phyloP scores from a whole-genome alignment of 2,113 vertebrate species.

The Triplophysa dalaica region DNA sequence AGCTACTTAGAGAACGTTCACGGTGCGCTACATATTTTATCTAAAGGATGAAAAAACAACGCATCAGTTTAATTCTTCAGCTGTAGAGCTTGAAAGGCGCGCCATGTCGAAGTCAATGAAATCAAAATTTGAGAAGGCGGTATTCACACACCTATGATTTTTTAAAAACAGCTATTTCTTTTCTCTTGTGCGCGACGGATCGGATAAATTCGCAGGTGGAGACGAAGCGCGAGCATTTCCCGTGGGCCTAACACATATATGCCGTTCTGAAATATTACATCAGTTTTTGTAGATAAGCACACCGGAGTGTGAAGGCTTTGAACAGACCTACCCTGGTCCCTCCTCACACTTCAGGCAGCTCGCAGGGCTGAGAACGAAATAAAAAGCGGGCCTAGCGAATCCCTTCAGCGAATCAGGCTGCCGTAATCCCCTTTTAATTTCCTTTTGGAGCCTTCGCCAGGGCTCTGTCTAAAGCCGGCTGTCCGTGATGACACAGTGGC shows the following conservation, averaged over 20 bases:
- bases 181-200: constrained; percentile 10
- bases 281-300: constrained; percentile 32
- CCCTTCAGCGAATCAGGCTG: constrained; percentile 74
- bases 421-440: constrained; percentile 98
- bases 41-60: not conserved
- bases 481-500: constrained; percentile 82
- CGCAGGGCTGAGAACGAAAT: constrained; percentile 66
- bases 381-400: constrained; percentile 63
- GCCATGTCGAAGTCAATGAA: constrained; percentile 11
- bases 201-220: not conserved
- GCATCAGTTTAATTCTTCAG: constrained; percentile 3
- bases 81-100: not conserved
- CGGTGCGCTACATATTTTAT: not conserved
- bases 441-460: constrained; percentile 92
- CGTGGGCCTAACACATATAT: constrained; percentile 18
- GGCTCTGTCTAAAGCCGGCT: constrained; percentile 87
- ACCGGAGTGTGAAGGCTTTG: constrained; percentile 31
- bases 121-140: constrained; percentile 4
- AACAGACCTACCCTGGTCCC: constrained; percentile 21
- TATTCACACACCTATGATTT: not conserved
- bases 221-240: constrained; percentile 14
- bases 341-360: constrained; percentile 34
- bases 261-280: constrained; percentile 22
- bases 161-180: not conserved
- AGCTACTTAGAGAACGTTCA: not conserved